Percentiles rank a stretch among this genome's conserved stretches.
phyloP scores from a whole-genome alignment of 2,888 invertebrate genomes.

The Lochmaea capreae region DNA sequence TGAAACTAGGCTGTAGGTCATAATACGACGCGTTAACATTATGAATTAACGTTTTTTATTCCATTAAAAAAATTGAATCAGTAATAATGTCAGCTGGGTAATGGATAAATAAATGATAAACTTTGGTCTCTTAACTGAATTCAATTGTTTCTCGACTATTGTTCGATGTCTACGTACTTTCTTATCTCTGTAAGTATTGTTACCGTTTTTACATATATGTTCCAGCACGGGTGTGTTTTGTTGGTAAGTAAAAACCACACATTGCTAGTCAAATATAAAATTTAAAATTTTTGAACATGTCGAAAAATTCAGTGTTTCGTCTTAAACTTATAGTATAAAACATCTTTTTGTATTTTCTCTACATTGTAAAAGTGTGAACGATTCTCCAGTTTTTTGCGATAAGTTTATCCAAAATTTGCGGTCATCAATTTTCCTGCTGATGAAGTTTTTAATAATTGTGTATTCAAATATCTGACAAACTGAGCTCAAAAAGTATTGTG shows the following conservation, averaged over 20 bases:
- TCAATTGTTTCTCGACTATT: constrained; percentile 26
- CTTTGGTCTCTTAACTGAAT: constrained; percentile 16
- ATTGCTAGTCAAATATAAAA: too few relatives aligned
- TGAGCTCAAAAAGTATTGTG: too few relatives aligned
- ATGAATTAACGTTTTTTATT: neutral
- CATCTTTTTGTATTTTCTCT: too few relatives aligned
- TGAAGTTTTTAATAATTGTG: too few relatives aligned
- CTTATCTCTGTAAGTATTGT: constrained; percentile 12
- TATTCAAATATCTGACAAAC: too few relatives aligned
- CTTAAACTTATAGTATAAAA: too few relatives aligned
- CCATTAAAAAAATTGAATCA: constrained; percentile 15
- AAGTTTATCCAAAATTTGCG: too few relatives aligned
- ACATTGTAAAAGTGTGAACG: too few relatives aligned
- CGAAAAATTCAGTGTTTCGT: too few relatives aligned
- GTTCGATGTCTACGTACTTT: constrained; percentile 14
- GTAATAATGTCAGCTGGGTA: constrained; percentile 20
- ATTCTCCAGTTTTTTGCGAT: too few relatives aligned
- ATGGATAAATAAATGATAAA: constrained; percentile 28
- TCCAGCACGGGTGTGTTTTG: neutral
- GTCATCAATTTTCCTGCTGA: too few relatives aligned
- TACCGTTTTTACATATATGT: neutral
- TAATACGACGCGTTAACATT: neutral
- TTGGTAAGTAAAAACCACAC: constrained; percentile 5
- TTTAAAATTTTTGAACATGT: too few relatives aligned
- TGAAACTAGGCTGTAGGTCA: neutral